Evolutionary conservation across 2,888 invertebrate genomes (phyloP), one percentile per base, ranked within the genome.

Genomic region (Physocephala rufipes): DNA sequence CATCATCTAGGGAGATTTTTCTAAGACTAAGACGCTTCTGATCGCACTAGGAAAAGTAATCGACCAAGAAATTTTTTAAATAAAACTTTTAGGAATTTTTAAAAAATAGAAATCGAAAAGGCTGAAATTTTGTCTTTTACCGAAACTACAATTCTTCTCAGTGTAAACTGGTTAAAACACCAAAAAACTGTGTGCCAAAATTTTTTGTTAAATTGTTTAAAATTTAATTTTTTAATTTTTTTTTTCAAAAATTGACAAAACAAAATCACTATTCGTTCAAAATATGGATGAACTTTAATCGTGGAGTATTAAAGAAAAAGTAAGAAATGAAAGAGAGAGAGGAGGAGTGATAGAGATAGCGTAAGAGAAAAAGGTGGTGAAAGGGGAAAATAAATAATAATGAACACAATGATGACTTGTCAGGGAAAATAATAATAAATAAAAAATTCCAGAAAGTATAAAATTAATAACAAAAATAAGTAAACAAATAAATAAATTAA

Each of bases 211-310:
- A 49, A 49, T 15, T n/a, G 19, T 49, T 19, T 3, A 49, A 53
- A 58, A 21, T 26, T 58, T 28, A n/a, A n/a, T 26, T 15, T 16
- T 28, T 12, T 58, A 15, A 58, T 26, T 26, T 26, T 58, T 16
- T 58, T 28, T 58, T 12, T 26, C 53, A 66, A 66, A 53, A 36
- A 30, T 66, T 30, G 2, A 24, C 58, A 5, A 16, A 58, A 15
- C 58, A 58, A 58, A 67, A 59, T 26, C 28, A 67, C 59, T 59
- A 67, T 67, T 67, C 59, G 67, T 67, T 47, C 47, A 49, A 67
- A 59, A 67, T 67, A 26, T 67, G 45, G 59, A 7, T 49, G 49
- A 59, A 49, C 36, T 64, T 30, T 15, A 66, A 53, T 66, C 67
- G 59, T 49, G 67, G 47, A 47, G 15, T 53, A 13, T 2, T 58